Conservation (phyloP, 2,888 invertebrate genomes). For the Fragum sueziense region DNA sequence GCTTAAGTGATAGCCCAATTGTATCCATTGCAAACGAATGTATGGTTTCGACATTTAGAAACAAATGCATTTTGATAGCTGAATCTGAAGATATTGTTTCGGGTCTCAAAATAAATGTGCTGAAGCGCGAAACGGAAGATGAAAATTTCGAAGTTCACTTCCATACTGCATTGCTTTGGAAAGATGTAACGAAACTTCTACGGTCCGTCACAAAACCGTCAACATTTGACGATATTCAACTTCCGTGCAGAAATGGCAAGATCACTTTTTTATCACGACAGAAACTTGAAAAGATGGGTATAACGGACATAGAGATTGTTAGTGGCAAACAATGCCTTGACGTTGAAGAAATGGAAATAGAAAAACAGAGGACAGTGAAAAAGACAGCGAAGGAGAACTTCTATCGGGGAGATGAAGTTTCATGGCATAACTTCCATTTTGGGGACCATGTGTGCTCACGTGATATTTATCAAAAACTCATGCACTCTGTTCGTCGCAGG, state of each 20-base stretch:
- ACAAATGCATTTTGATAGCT: slow-evolving; percentile 32
- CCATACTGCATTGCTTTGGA: slow-evolving; percentile 23
- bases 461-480: slow-evolving; percentile 10
- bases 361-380: neutral
- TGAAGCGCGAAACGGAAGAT: neutral
- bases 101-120: slow-evolving; percentile 7
- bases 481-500: neutral
- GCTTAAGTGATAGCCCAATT: slow-evolving; percentile 18
- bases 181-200: neutral
- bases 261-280: neutral
- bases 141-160: slow-evolving; percentile 16
- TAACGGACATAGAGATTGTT: slow-evolving; percentile 65
- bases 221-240: neutral
- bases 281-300: slow-evolving; percentile 1
- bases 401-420: slow-evolving; percentile 37
- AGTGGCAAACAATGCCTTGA: slow-evolving; percentile 33
- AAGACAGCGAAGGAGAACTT: slow-evolving; percentile 21
- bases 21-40: slow-evolving; percentile 30
- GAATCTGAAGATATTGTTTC: slow-evolving; percentile 13
- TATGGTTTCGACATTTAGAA: slow-evolving; percentile 23
- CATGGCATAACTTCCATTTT: slow-evolving; percentile 45
- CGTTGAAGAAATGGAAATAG: slow-evolving; percentile 29
- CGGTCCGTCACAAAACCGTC: neutral
- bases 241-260: neutral
- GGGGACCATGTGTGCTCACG: slow-evolving; percentile 25